Conservation (phyloP, 2,888 invertebrate genomes). For the Cosmia trapezina region DNA sequence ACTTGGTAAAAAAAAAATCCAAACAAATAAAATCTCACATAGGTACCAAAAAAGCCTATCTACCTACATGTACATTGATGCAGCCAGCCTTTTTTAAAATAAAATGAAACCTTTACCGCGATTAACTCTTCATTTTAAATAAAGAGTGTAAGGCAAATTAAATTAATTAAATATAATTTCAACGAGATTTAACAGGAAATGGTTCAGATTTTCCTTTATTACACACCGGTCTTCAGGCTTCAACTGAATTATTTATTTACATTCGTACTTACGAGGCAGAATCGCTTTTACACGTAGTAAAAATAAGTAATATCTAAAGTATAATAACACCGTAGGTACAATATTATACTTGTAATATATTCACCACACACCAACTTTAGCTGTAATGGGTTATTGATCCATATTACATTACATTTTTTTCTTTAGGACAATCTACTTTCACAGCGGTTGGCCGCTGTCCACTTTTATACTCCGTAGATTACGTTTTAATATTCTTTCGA, state of each 20-base stretch:
- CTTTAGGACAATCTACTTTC: constrained; percentile 26
- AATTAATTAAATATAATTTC: too few species aligned
- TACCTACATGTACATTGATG: too few species aligned
- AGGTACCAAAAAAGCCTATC: too few species aligned
- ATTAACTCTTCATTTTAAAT: too few species aligned
- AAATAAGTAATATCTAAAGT: constrained; percentile 8
- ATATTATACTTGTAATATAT: constrained; percentile 34
- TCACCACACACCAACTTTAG: constrained; percentile 39
- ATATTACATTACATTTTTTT: constrained; percentile 54
- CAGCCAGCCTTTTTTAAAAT: too few species aligned
- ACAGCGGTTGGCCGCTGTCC: constrained; percentile 38
- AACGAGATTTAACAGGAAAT: too few species aligned
- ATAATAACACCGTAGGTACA: constrained; percentile 9
- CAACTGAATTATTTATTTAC: too few species aligned
- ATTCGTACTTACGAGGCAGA: too few species aligned
- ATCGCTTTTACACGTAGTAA: background rate
- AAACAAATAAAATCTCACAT: too few species aligned
- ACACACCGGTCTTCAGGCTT: background rate
- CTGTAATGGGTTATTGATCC: constrained; percentile 61
- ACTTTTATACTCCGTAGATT: constrained; percentile 56
- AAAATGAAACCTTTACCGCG: too few species aligned
- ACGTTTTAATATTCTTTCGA: constrained; percentile 57
- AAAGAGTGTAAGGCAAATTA: too few species aligned
- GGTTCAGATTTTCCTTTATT: background rate
- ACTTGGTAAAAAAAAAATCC: too few species aligned